Evolutionary conservation across 2,113 vertebrate genomes (phyloP).

Genomic region (Ceyx cyanopectus): DNA sequence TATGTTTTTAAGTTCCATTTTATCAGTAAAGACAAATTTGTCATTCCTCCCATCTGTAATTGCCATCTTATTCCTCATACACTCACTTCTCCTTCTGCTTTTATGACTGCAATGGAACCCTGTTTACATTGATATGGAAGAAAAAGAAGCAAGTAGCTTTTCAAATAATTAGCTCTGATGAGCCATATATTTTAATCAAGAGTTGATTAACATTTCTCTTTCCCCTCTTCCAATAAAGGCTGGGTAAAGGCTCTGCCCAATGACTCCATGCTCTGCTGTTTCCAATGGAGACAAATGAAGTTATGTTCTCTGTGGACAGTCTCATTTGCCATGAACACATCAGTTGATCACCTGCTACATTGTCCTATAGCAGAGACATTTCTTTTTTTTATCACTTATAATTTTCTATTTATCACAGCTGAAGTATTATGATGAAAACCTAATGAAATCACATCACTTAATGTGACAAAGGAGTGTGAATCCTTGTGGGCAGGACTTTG

Average conservation of each 20-base stretch:
- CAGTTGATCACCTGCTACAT: not conserved
- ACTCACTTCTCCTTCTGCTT: not conserved
- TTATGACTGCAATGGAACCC: not conserved
- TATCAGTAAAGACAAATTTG: not conserved
- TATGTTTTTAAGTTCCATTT: not conserved
- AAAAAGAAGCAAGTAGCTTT: not conserved
- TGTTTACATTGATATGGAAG: not conserved
- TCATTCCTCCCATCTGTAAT: not conserved
- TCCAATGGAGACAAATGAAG: slow-evolving; percentile 48
- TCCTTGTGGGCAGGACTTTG: not conserved
- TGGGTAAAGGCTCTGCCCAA: not conserved
- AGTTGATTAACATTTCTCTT: not conserved
- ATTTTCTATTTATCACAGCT: not conserved
- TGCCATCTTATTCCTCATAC: not conserved
- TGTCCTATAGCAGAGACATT: not conserved
- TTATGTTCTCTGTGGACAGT: not conserved
- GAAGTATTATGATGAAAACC: not conserved
- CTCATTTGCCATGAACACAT: not conserved
- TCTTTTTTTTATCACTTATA: not conserved
- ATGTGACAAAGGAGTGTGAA: not conserved
- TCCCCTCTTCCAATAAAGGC: not conserved
- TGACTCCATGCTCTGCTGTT: not conserved
- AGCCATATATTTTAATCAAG: slow-evolving; percentile 8
- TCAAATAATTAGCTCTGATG: not conserved
- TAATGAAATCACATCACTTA: not conserved